A percentile compares a stretch with the other conserved stretches of the same genome.
phyloP scores from a whole-genome alignment of 2,113 vertebrate genomes.

The Glaucomys volans region DNA sequence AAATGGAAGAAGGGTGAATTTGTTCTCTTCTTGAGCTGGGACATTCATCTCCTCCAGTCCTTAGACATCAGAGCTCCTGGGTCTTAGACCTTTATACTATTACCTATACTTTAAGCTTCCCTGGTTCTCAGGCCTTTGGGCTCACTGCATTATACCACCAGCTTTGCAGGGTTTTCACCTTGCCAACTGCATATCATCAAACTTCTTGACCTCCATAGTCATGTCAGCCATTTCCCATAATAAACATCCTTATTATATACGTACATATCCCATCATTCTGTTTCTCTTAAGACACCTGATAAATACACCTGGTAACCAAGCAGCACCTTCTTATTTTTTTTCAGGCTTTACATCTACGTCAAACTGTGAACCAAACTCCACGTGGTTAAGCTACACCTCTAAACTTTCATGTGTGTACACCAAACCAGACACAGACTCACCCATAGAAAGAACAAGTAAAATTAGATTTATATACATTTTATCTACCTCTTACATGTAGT shows the following conservation, averaged over 20 bases:
- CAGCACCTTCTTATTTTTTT: neutral
- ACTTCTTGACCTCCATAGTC: neutral
- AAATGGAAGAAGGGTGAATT: neutral
- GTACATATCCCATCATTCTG: neutral
- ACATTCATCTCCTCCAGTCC: neutral
- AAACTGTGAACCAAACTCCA: neutral
- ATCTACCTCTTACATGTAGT: neutral
- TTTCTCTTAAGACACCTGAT: neutral
- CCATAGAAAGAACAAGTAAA: neutral
- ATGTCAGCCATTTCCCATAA: neutral
- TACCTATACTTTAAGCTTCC: neutral
- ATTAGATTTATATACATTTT: neutral
- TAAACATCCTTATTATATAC: neutral
- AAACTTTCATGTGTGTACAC: neutral
- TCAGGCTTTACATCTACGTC: neutral
- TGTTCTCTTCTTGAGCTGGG: neutral
- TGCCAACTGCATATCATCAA: neutral
- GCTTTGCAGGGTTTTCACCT: neutral
- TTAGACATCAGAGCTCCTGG: neutral
- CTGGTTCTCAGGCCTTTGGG: neutral
- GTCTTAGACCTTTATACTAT: neutral
- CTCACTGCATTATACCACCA: neutral
- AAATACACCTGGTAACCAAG: neutral
- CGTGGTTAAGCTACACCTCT: neutral
- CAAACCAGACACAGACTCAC: neutral